Evolutionary conservation across 1,140 invertebrate species (phyloP), one percentile per base, ranked within the genome.

Genomic region (Apis dorsata): DNA sequence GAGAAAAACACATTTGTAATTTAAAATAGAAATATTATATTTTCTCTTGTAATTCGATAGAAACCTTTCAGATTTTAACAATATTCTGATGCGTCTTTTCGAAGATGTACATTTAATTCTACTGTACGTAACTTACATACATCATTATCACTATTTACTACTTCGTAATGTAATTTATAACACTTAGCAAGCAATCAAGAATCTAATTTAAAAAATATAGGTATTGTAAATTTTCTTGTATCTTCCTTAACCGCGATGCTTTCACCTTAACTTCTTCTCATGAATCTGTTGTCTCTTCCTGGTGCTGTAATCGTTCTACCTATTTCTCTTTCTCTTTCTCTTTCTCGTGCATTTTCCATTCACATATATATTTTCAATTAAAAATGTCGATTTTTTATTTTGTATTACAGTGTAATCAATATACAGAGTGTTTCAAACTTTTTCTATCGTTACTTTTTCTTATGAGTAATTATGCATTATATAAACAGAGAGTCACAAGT

Each of bases 251-350:
- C 21, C 19, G 13, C 44, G 51, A 59, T 60, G 53, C 49, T 80
- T 73, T 53, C 70, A 60, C 55, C 28, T 12, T 24, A 60, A 49
- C 24, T 57, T 71, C 24, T 34, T n/a, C 15, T 34, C 53, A 34
- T 10, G 60, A 51, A 55, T n/a, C 60, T 49, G 11, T 74, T 65
- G 17, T 66, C 51, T 28, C 70, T 81, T 81, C 70, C 71, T 57
- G 49, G 34, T 66, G 15, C n/a, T 3, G 51, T 74, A 81, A 74
- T 57, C n/a, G 55, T 44, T 28, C 12, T 34, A 24, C 21, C 7
- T 13, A 44, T 34, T 53, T 28, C 15, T 69, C 10, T 69, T 44
- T 24, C 21, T 34, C 21, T n/a, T 4, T 28, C 9, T 15, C 21
- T 28, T 4, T 15, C 21, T 77, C 15, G 21, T 13, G 44, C 44